Evolutionary conservation across 2,888 invertebrate genomes (phyloP).

Genomic region (Pheosia gnoma): DNA sequence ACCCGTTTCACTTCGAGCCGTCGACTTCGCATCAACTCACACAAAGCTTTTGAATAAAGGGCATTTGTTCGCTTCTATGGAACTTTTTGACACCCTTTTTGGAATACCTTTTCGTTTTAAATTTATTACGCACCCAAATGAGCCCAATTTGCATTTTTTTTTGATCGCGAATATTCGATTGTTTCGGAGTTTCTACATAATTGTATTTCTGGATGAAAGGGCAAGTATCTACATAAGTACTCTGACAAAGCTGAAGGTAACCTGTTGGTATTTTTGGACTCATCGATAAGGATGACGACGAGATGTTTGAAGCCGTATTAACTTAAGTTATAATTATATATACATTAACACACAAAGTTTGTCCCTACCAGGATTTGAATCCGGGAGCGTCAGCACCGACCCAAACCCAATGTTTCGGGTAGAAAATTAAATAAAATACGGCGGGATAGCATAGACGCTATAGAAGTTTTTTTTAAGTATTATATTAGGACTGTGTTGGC

Average conservation of each 20-base stretch:
- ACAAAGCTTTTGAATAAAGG: conserved; percentile 67
- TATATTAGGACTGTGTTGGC: too few species aligned
- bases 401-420: too few species aligned
- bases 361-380: too few species aligned
- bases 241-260: background rate
- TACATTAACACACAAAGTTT: too few species aligned
- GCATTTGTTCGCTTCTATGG: conserved; percentile 52
- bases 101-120: conserved; percentile 40
- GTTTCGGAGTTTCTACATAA: background rate
- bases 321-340: too few species aligned
- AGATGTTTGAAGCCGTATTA: too few species aligned
- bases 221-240: too few species aligned
- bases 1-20: conserved; percentile 43
- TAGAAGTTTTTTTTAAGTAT: too few species aligned
- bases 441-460: too few species aligned
- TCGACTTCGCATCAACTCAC: conserved; percentile 54
- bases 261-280: background rate
- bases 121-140: conserved; percentile 23
- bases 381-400: too few species aligned
- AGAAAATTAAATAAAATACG: too few species aligned
- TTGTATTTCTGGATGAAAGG: background rate
- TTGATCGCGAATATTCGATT: conserved; percentile 2
- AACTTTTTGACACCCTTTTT: conserved; percentile 52
- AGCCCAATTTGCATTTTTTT: conserved; percentile 4
- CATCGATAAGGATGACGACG: too few species aligned